Evolutionary conservation across 92 coral and sea anemone species (phyloP).

Genomic region (Phenganax marumi): DNA sequence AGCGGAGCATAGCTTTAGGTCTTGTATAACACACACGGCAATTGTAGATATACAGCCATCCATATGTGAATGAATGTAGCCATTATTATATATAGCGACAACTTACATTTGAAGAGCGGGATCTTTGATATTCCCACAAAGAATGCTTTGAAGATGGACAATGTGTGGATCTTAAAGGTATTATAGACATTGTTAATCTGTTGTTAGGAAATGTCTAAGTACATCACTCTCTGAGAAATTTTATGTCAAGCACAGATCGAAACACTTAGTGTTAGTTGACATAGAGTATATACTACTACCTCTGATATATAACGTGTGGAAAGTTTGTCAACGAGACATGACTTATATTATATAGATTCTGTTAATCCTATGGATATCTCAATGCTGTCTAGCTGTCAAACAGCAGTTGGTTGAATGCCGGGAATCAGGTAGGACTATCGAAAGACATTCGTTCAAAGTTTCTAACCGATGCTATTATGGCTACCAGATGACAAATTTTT

Average conservation of each 20-base stretch:
- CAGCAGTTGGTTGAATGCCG: too few relatives aligned
- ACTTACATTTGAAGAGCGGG: neutral
- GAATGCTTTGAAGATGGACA: neutral
- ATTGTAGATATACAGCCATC: neutral
- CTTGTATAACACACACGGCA: neutral
- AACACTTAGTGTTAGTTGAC: neutral
- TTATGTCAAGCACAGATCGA: neutral
- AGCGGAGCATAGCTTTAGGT: neutral
- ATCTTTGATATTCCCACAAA: neutral
- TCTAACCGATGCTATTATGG: too few relatives aligned
- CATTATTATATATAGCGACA: neutral
- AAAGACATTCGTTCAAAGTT: too few relatives aligned
- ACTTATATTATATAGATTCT: neutral
- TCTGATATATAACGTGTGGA: neutral
- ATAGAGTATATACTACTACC: neutral
- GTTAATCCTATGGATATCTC: neutral
- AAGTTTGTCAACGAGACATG: neutral
- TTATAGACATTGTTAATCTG: neutral
- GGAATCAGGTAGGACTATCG: too few relatives aligned
- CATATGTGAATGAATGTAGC: neutral
- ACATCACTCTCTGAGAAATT: neutral
- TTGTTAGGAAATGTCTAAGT: slow-evolving; percentile 5
- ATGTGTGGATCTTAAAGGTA: neutral
- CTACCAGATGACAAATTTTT: too few relatives aligned
- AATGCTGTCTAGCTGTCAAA: neutral